Conservation (phyloP, 2,113 vertebrate species). For the Enhydra lutris region DNA sequence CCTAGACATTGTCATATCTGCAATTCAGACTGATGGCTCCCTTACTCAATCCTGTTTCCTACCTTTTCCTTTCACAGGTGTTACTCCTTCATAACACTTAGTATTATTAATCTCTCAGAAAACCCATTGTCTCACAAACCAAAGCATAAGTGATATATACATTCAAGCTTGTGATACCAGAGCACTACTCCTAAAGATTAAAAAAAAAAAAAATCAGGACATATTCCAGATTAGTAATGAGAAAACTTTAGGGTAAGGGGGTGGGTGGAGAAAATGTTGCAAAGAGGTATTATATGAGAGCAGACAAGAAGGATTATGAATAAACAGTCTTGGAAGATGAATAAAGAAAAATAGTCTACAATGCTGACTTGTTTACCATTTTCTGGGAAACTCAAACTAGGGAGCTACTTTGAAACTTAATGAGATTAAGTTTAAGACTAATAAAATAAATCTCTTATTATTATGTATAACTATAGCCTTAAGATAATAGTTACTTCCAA, state of each 20-base stretch:
- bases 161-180: background rate
- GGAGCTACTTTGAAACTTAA: background rate
- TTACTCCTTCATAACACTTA: background rate
- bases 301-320: background rate
- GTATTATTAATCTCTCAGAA: background rate
- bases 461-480: background rate
- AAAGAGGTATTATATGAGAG: background rate
- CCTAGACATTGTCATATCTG: background rate
- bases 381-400: background rate
- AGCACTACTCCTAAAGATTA: background rate
- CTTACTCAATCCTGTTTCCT: background rate
- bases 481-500: background rate
- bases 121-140: background rate
- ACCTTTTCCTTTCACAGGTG: background rate
- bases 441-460: background rate
- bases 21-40: background rate
- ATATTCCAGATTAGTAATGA: background rate
- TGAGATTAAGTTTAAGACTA: background rate
- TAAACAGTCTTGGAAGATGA: background rate
- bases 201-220: background rate
- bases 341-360: background rate
- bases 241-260: background rate
- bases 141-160: background rate
- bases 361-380: background rate
- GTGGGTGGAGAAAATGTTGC: background rate